A percentile compares a stretch with the other conserved stretches of the same genome.
Evolutionary conservation across 2,888 invertebrate genomes (phyloP).

Genomic region (Cheilosia vernalis): DNA sequence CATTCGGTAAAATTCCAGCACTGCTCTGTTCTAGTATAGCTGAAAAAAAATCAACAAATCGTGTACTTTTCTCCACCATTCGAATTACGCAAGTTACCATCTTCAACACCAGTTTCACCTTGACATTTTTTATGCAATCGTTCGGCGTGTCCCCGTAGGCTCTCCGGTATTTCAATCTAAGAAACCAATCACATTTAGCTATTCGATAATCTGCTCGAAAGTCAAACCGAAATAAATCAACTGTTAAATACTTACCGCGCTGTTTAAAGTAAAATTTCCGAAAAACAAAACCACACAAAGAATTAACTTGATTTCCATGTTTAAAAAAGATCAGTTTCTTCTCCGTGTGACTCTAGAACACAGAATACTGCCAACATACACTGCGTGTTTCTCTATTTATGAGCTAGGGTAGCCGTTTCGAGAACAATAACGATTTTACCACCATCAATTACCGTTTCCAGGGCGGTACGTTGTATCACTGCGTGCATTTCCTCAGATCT

Average conservation of each 20-base stretch:
- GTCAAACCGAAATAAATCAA: neutral
- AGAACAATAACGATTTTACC: conserved; percentile 24
- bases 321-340: neutral
- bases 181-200: neutral
- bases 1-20: conserved; percentile 77
- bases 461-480: conserved; percentile 5
- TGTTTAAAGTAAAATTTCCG: neutral
- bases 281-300: conserved; percentile 28
- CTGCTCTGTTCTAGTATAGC: conserved; percentile 76
- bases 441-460: conserved; percentile 34
- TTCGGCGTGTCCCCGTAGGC: conserved; percentile 78
- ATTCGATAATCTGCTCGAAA: neutral
- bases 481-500: conserved; percentile 34
- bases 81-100: conserved; percentile 77
- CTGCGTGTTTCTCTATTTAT: conserved; percentile 58
- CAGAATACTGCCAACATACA: conserved; percentile 11
- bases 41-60: conserved; percentile 47
- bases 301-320: conserved; percentile 42
- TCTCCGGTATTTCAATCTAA: conserved; percentile 79
- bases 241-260: conserved; percentile 30
- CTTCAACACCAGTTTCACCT: conserved; percentile 77
- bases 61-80: neutral
- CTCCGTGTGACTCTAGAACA: conserved; percentile 2
- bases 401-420: neutral
- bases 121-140: conserved; percentile 79